Evolutionary conservation across 2,888 invertebrate species (phyloP).

Genomic region (Drosophila pseudotakahashii): DNA sequence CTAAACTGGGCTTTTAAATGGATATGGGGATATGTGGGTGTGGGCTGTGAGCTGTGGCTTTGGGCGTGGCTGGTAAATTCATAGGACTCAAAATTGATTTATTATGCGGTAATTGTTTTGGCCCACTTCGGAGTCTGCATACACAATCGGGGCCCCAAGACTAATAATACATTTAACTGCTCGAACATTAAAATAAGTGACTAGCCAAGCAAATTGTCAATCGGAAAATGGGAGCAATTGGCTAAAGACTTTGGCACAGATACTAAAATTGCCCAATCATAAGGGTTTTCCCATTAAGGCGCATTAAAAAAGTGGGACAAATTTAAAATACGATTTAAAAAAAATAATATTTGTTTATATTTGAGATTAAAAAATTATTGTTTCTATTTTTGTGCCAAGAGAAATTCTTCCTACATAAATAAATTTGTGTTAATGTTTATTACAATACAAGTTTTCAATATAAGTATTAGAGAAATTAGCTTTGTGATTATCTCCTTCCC

Average conservation of each 20-base stretch:
- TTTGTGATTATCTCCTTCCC: not conserved
- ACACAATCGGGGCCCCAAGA: constrained; percentile 53
- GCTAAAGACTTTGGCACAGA: constrained; percentile 28
- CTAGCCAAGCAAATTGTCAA: constrained; percentile 35
- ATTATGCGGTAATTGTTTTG: constrained; percentile 83
- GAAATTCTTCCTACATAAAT: no score
- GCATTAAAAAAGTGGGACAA: no score
- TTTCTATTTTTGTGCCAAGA: no score
- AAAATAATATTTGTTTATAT: no score
- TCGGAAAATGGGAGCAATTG: constrained; percentile 1
- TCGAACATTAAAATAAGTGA: constrained; percentile 57
- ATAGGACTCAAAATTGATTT: constrained; percentile 79
- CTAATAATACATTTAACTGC: constrained; percentile 63
- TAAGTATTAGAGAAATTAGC: no score
- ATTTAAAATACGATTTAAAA: no score
- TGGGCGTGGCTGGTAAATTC: constrained; percentile 66
- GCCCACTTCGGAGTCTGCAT: constrained; percentile 72
- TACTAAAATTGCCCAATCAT: constrained; percentile 1
- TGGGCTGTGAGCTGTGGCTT: not conserved
- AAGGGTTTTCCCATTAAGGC: not conserved
- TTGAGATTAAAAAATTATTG: no score
- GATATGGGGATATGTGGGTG: constrained; percentile 40
- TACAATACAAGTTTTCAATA: no score
- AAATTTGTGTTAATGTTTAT: no score
- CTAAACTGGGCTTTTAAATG: constrained; percentile 31